Evolutionary conservation across 92 coral and sea anemone genomes (phyloP).

Genomic region (Phymanthus crucifer): DNA sequence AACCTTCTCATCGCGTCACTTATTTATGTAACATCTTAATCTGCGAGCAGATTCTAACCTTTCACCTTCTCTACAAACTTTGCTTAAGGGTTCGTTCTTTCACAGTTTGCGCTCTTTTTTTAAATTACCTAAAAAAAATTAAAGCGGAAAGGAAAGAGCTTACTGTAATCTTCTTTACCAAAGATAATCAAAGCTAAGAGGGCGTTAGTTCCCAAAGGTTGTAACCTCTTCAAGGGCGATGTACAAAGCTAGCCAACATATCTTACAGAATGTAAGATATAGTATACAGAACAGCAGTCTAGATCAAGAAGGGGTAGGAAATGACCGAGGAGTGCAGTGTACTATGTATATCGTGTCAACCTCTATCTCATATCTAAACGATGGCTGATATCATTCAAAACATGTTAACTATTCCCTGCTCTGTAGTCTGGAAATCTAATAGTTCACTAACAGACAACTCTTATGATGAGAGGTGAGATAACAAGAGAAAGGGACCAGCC

Average conservation of each 20-base stretch:
- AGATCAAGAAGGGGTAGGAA: background rate
- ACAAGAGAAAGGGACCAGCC: background rate
- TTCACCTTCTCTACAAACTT: too few relatives aligned
- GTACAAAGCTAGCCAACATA: background rate
- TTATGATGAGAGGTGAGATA: background rate
- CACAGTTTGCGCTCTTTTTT: background rate
- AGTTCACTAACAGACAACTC: constrained; percentile 6
- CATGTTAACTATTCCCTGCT: background rate
- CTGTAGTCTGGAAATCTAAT: constrained; percentile 11
- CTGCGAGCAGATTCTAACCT: too few relatives aligned
- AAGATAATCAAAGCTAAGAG: background rate
- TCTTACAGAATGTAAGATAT: background rate
- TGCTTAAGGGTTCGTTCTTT: too few relatives aligned
- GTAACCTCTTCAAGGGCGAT: background rate
- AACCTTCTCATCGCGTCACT: too few relatives aligned
- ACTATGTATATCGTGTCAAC: background rate
- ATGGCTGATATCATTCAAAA: background rate
- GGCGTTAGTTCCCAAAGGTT: background rate
- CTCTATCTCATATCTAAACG: background rate
- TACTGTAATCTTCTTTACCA: background rate
- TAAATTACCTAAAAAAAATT: background rate
- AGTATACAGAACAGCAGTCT: background rate
- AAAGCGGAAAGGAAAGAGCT: background rate
- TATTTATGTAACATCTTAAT: too few relatives aligned
- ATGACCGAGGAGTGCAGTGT: background rate